These are phyloP conservation scores for Drosophila carrolli DNA, from an alignment of 1,140 invertebrate species.

Conservation along the genomic window DNA sequence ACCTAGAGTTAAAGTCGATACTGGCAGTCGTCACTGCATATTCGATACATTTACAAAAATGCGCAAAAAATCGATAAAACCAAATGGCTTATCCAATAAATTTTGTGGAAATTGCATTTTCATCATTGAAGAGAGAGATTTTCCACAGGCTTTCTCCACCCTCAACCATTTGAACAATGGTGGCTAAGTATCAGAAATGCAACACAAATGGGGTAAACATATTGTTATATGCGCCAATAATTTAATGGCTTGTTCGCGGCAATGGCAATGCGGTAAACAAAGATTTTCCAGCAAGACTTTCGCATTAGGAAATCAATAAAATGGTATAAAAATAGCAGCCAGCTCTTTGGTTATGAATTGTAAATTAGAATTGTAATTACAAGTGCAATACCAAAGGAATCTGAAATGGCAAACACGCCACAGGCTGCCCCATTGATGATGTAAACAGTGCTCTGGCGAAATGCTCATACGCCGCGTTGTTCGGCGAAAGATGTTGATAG, in stretches of 20 bases:
- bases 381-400: conserved; percentile 58
- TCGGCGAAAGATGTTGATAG: conserved; percentile 26
- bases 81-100: conserved; percentile 15
- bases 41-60: conserved; percentile 5
- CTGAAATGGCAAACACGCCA: conserved; percentile 44
- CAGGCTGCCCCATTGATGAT: conserved; percentile 38
- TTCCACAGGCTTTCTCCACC: conserved; percentile 7
- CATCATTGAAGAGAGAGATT: conserved; percentile 27
- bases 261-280: conserved; percentile 60
- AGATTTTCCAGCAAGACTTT: conserved; percentile 56
- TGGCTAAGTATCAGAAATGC: conserved; percentile 36
- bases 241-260: conserved; percentile 39
- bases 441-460: conserved; percentile 52
- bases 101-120: conserved; percentile 15
- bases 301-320: conserved; percentile 74
- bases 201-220: conserved; percentile 50
- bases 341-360: conserved; percentile 71
- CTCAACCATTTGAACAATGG: conserved; percentile 2
- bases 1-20: neutral
- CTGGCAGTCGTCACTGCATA: neutral
- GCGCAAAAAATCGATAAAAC: conserved; percentile 25
- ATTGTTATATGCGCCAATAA: conserved; percentile 40
- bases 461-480: conserved; percentile 53
- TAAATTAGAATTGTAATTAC: conserved; percentile 72
- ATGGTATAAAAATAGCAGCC: conserved; percentile 65